Base-by-base conservation (phyloP, 2,888 invertebrate genomes). In the Hypercompe scribonia region DNA sequence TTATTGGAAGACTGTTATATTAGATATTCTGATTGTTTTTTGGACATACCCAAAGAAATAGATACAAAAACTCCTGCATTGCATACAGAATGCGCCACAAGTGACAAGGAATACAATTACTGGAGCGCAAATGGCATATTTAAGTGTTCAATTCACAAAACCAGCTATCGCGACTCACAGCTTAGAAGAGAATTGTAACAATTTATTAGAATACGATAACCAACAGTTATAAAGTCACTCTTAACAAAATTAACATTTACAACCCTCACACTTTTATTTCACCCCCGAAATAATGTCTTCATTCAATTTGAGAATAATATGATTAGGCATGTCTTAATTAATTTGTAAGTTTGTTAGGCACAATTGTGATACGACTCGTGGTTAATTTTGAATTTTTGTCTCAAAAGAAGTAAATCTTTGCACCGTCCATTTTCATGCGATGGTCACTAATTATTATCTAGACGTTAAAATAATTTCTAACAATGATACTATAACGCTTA, bases 251-350 rank as follows among this genome's bases (percentile, higher is more conserved):
- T 89, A 88, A 81, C 87, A 88, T 89, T 84, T 86, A 81, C 88
- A 88, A 86, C 78, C 84, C 84, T 73, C 78, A 84, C 81, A 84
- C 84, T 86, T 87, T 88, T 85, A 86, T 86, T 88, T 86, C 83
- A 82, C 84, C 84, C 78, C 83, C 81, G 79, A 86, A 90, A 90
- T 89, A 88, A 90, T 89, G 84, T 86, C 87, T 90, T 87, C 84
- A 89, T 91, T 90, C 85, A 90, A 88, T 90, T 83, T 34, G 80
- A 77, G 82, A 80, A 85, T 86, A 90, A 89, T 89, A 87, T 90
- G 89, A 91, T 92, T 92, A 90, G 89, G 88, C 87, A 83, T 85
- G 82, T 75, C 85, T 83, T 89, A 90, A 92, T 92, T 91, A 90
- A 90, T 91, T 90, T 90, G 86, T 89, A 88, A 89, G 87, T 90